Evolutionary conservation across 2,888 invertebrate genomes (phyloP).

Genomic region (Pseudanteris insignis): DNA sequence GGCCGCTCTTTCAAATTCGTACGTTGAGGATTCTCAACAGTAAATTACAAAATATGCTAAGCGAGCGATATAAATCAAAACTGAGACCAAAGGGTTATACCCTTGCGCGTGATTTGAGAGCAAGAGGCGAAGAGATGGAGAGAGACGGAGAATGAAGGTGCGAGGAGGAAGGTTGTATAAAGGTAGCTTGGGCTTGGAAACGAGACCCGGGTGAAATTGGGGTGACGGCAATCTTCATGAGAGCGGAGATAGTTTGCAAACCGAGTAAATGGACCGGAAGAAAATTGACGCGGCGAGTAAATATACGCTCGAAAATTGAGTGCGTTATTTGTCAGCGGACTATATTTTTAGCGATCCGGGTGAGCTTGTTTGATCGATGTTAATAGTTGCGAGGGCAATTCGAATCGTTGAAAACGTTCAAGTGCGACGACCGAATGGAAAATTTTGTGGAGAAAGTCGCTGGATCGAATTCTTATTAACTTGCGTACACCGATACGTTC

Average conservation of each 20-base stretch:
- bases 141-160: no score
- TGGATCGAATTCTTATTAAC: no score
- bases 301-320: slow-evolving; percentile 12
- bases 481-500: no score
- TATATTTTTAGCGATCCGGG: no score
- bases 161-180: slow-evolving; percentile 42
- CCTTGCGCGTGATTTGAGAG: slow-evolving; percentile 29
- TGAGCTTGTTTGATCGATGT: no score
- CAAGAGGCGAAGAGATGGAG: slow-evolving; percentile 30
- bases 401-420: no score
- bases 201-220: slow-evolving; percentile 45
- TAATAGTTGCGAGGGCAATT: no score
- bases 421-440: neutral
- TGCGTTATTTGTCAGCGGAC: no score
- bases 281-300: slow-evolving; percentile 32
- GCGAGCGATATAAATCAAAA: slow-evolving; percentile 67
- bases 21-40: slow-evolving; percentile 66
- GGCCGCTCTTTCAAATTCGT: slow-evolving; percentile 52
- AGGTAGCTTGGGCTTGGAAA: slow-evolving; percentile 34
- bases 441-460: neutral
- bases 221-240: slow-evolving; percentile 40
- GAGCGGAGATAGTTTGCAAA: slow-evolving; percentile 62
- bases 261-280: slow-evolving; percentile 65
- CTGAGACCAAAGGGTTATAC: slow-evolving; percentile 51
- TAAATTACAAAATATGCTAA: slow-evolving; percentile 67